Evolutionary conservation across 2,113 vertebrate species (phyloP).

Genomic region (Phalacrocorax pelagicus): DNA sequence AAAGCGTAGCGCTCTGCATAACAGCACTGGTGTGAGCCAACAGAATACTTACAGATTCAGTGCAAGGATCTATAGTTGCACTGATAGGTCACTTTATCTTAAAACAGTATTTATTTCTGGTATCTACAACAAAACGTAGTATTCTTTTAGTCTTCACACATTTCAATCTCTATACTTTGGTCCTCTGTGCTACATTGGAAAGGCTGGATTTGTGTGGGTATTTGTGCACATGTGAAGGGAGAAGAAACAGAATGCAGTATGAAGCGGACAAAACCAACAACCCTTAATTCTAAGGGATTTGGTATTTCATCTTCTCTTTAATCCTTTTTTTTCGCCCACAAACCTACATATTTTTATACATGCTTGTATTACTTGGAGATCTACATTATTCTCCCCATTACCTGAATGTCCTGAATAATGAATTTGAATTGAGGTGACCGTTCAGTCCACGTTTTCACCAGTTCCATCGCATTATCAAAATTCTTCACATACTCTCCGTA

Average conservation of each 20-base stretch:
- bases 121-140: neutral
- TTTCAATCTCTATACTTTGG: neutral
- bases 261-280: neutral
- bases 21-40: neutral
- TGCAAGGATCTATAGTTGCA: neutral
- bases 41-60: accelerated
- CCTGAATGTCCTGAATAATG: constrained; percentile 93
- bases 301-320: neutral
- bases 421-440: constrained; percentile 91
- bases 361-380: neutral
- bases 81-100: neutral
- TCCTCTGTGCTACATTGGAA: neutral
- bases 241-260: neutral
- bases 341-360: neutral
- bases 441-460: constrained; percentile 92
- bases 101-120: neutral
- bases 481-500: constrained; percentile 96
- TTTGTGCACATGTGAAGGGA: neutral
- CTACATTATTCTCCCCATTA: constrained; percentile 29
- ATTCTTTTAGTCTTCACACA: neutral
- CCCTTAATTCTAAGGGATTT: neutral
- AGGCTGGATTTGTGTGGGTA: neutral
- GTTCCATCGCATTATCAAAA: constrained; percentile 94
- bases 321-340: neutral
- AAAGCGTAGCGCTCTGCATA: neutral